Evolutionary conservation across 2,113 vertebrate species (phyloP), one percentile per base, ranked within the genome.

Genomic region (Cinclus mexicanus): DNA sequence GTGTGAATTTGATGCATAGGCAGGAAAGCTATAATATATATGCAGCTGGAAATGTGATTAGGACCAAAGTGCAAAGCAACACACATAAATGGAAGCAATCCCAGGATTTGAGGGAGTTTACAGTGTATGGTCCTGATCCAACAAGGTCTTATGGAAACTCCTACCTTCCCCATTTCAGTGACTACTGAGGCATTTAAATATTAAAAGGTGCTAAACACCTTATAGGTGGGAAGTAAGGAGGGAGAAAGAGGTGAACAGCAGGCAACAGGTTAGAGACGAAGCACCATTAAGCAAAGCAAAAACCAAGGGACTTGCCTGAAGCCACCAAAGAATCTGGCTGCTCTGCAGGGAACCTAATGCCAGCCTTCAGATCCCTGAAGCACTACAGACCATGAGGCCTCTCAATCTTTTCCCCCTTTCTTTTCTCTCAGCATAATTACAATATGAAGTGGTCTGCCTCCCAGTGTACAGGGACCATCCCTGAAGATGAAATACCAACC

Each of bases 381-480:
- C 10, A 33, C 31, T 53, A 21, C 6, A 78, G 60, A 60, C 6
- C 53, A 21, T 0, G 2, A 60, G 47, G 21, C 14, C 41, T 41
- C 42, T 42, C 53, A 76, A 50, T 7, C 11, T 47, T 53, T 19
- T 23, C 12, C 28, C 26, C 0, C 23, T 65, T 55, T 5, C 1
- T 39, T 64, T 77, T 28, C 39, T 39, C 21, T 93, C 83, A 59
- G 42, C 11, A 6, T 10, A 70, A 83, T 0, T 50, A 29, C 46
- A 46, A 77, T 69, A 61, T 21, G 35, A 72, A 88, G 59, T 3
- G 4, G 5, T 42, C 46, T 47, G 44, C 33, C 52, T 71, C 26
- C 7, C 18, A 74, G 31, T 2, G 1, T 6, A 50, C 24, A 9
- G 0, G 1, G 15, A 33, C 5, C 29, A 21, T 6, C 8, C 10